Conservation (phyloP, 92 coral and sea anemone species). For the Porites lobata region DNA sequence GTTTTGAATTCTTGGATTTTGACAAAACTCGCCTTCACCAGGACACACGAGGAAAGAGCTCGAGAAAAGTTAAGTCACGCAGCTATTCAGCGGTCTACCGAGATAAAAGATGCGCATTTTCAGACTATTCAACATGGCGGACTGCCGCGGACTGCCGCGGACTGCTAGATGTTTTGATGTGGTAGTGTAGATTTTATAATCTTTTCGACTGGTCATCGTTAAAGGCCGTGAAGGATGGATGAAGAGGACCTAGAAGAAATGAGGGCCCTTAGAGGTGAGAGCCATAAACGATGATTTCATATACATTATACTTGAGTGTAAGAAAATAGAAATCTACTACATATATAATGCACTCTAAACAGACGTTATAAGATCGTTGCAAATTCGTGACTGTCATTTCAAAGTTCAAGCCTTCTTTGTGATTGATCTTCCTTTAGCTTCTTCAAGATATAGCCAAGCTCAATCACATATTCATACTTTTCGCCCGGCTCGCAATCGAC, state of each 20-base stretch:
- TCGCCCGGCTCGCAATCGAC: conserved; percentile 16
- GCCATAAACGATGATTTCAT: no score
- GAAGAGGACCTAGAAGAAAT: conserved; percentile 98
- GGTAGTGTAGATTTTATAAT: neutral
- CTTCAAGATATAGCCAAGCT: conserved; percentile 41
- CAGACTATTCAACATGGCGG: conserved; percentile 60
- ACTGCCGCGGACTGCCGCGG: conserved; percentile 38
- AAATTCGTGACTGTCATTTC: neutral
- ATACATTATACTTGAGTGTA: neutral
- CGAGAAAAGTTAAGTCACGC: neutral
- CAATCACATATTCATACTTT: conserved; percentile 13
- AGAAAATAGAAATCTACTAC: no score
- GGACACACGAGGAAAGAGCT: no score
- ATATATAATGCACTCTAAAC: no score
- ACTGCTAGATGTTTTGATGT: no score
- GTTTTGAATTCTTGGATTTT: no score
- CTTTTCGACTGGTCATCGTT: no score
- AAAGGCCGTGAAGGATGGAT: conserved; percentile 65
- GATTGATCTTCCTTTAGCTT: conserved; percentile 2
- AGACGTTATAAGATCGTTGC: no score
- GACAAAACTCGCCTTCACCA: no score
- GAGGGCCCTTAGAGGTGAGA: conserved; percentile 88
- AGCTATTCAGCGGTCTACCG: neutral
- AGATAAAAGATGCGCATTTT: neutral
- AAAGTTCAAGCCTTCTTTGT: neutral